Conservation (phyloP, 2,113 vertebrate species). For the Megaceryle maxima region DNA sequence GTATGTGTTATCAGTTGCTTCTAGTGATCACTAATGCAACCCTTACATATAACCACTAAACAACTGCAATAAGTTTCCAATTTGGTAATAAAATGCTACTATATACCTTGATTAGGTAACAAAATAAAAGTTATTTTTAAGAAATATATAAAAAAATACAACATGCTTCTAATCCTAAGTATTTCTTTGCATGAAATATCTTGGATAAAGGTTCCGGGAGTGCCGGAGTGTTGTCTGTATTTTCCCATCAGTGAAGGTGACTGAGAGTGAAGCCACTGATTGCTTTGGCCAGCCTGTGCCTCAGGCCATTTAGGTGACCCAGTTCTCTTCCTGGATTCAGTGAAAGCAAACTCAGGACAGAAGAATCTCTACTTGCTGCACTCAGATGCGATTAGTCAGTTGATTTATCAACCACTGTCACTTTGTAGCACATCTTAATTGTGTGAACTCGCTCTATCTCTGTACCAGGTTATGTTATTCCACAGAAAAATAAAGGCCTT, state of each 20-base stretch:
- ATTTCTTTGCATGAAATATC: not conserved
- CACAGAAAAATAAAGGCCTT: not conserved
- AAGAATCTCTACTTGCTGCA: not conserved
- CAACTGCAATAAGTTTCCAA: slow-evolving; percentile 32
- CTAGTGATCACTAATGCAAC: slow-evolving; percentile 51
- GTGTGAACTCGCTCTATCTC: not conserved
- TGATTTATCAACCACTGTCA: not conserved
- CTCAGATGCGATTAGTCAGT: not conserved
- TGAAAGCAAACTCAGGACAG: not conserved
- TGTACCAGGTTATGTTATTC: not conserved
- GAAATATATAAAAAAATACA: not conserved
- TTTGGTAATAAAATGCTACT: slow-evolving; percentile 33
- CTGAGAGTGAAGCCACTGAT: not conserved
- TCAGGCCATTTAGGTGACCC: not conserved
- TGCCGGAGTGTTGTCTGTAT: not conserved
- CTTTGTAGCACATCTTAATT: not conserved
- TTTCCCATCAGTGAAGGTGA: not conserved
- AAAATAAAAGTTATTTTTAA: not conserved
- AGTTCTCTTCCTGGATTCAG: not conserved
- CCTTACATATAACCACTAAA: slow-evolving; percentile 26
- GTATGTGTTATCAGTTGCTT: slow-evolving; percentile 29
- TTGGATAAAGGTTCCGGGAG: not conserved
- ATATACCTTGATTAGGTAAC: not conserved
- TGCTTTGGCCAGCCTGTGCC: rapidly evolving
- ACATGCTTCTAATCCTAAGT: not conserved